Base-by-base conservation (phyloP, 2,113 vertebrate genomes). In the Falcunculus frontatus region DNA sequence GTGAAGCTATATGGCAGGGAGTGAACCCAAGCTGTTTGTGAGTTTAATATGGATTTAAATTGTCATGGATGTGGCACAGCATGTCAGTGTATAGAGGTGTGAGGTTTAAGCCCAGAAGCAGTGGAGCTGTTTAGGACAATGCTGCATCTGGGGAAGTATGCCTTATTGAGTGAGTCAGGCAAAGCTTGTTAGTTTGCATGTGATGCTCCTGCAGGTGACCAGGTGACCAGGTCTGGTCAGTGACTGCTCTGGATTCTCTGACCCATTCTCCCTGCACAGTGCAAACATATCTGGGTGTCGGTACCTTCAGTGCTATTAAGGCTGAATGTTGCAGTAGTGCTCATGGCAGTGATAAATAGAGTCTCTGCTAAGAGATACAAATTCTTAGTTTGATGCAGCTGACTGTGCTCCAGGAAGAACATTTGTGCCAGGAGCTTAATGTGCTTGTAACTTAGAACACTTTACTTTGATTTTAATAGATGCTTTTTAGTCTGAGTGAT, bases 81-180 rank as follows among this genome's bases (percentile, higher is more conserved):
- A 18, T 0, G 4, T 44, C n/a, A 29, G 0, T 68, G 8, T 41
- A 6, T 33, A 47, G 32, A 69, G 14, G 7, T 44, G 17, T 56
- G 41, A 62, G 23, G 16, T 75, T 84, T 69, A 78, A 81, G 41
- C 25, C 32, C 52, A 53, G 68, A 77, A 65, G 29, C 20, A 37
- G 21, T 56, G 56, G 15, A 44, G 27, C 37, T 91, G 21, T 47
- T 68, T 16, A 63, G 57, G 35, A n/a, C 20, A 55, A 11, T 47
- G 39, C 52, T 64, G 53, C 47, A 63, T 41, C 25, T 4, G 3
- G 47, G 18, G 25, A 80, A 26, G 1, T 72, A 16, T 85, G 57
- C 21, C 39, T 78, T 87, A 19, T 4, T 75, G 57, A 85, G 25
- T 1, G 2, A 72, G 37, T 79, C 19, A 22, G 89, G 52, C 32